Evolutionary conservation across 2,113 vertebrate species (phyloP), one percentile per base, ranked within the genome.

Genomic region (Poeciliopsis prolifica): DNA sequence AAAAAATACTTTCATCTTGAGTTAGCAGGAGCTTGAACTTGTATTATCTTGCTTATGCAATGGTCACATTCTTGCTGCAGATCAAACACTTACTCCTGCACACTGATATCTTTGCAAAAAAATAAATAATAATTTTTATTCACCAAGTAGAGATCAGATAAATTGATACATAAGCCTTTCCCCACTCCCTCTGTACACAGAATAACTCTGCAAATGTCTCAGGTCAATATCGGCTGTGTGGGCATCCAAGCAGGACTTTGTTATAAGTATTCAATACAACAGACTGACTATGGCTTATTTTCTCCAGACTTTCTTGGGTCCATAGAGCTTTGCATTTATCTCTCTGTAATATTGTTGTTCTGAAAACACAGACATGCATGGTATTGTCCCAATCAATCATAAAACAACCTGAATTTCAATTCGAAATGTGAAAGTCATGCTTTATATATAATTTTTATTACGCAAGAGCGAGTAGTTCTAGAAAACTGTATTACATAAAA

Each of bases 251-350:
- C 70, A 12, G 77, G 70, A 84, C 42, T 83, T 84, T 77, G 75
- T 78, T 30, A 60, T 68, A 12, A 26, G 0, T 3, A 19, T 69
- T 79, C 65, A 70, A 77, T 65, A 66, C 30, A 7, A 85, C 68
- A 74, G 78, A 72, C 13, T 12, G 37, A 4, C 24, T 24, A 42
- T 72, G 70, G 72, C 80, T 78, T 1, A 24, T 80, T 77, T 74
- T 12, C 15, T 74, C 64, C 70, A 80, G 68, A 74, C 68, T 42
- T 79, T 51, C 3, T 62, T 35, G 60, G 44, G 81, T 74, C 22
- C 78, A 74, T 61, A 83, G 72, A 81, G 71, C 79, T 74, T 84
- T 30, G 51, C 17, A 54, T 82, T 65, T 71, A 29, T 80, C 68
- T 74, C 42, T 0, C 48, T 48, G 69, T 5, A 33, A 65, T 61